Percentiles rank a stretch among this genome's conserved stretches.
phyloP scores from a whole-genome alignment of 2,113 vertebrate species.

The Phainopepla nitens region DNA sequence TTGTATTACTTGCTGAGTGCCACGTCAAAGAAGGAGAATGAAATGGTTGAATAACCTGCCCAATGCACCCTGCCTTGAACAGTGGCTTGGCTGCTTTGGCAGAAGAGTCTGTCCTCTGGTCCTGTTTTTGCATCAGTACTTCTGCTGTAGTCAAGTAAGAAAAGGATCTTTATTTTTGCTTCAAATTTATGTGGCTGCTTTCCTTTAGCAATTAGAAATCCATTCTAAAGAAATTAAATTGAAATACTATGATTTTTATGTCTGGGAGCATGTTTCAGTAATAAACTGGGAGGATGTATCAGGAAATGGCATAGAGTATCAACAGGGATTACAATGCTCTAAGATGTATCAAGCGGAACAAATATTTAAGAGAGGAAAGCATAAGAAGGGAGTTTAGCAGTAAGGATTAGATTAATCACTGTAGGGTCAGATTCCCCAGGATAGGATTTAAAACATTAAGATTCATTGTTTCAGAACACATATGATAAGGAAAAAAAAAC shows the following conservation, averaged over 20 bases:
- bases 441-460: constrained; percentile 30
- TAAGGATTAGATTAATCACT: neutral
- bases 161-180: neutral
- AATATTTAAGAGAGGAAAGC: neutral
- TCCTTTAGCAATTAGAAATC: neutral
- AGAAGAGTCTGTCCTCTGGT: neutral
- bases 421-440: neutral
- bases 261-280: neutral
- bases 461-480: neutral
- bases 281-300: neutral
- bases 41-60: neutral
- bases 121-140: neutral
- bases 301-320: neutral
- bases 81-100: neutral
- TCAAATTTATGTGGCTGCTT: neutral
- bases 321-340: neutral
- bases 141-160: neutral
- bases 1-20: neutral
- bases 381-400: neutral
- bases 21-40: neutral
- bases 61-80: neutral
- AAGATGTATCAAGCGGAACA: neutral
- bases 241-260: neutral
- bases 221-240: neutral
- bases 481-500: neutral